Evolutionary conservation across 1,140 invertebrate genomes (phyloP).

Genomic region (Calephelis nemesis): DNA sequence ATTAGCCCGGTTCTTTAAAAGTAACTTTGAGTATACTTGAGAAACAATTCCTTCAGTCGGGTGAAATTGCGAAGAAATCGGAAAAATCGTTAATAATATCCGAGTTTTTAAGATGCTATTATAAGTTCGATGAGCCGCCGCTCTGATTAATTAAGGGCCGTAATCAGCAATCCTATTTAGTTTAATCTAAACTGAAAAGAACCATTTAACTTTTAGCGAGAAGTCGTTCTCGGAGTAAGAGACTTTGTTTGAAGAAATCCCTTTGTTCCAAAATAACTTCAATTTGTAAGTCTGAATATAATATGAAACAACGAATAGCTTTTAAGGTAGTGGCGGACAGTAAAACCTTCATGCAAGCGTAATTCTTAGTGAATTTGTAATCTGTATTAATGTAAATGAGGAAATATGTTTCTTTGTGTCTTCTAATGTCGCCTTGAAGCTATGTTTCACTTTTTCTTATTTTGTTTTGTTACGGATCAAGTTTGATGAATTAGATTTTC

Average conservation of each 20-base stretch:
- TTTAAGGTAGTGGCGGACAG: neutral
- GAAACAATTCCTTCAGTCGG: too few species aligned
- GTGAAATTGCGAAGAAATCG: too few species aligned
- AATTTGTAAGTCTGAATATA: constrained; percentile 6
- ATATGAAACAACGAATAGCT: constrained; percentile 12
- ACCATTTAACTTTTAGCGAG: constrained; percentile 53
- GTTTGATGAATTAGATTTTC: too few species aligned
- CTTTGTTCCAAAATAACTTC: constrained; percentile 14
- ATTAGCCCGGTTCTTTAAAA: too few species aligned
- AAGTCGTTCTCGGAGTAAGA: constrained; percentile 18
- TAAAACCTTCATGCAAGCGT: too few species aligned
- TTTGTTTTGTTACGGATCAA: too few species aligned
- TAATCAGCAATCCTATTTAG: constrained; percentile 51
- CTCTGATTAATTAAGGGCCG: constrained; percentile 48
- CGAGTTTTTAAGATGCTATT: constrained; percentile 41
- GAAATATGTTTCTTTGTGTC: too few species aligned
- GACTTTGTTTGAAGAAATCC: constrained; percentile 24
- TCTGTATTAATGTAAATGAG: too few species aligned
- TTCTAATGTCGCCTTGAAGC: too few species aligned
- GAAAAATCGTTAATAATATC: constrained; percentile 17
- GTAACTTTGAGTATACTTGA: too few species aligned
- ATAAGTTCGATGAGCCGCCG: constrained; percentile 50
- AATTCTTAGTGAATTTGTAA: too few species aligned
- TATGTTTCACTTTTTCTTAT: too few species aligned
- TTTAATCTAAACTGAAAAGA: constrained; percentile 63